Conservation (phyloP, 1,140 invertebrate species). For the Diabrotica virgifera region DNA sequence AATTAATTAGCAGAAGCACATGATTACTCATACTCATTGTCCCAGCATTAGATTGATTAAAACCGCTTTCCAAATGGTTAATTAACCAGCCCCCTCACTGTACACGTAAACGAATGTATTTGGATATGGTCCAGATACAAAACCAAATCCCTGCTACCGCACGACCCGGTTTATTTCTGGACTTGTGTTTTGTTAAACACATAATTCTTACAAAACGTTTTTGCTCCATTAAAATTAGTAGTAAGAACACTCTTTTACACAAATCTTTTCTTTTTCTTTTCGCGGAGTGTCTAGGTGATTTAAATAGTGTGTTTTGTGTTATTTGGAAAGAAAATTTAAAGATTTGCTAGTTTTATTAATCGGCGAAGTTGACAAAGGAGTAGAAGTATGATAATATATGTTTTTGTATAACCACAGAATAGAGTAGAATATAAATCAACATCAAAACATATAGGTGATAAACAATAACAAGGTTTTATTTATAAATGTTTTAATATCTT, state of each 20-base stretch:
- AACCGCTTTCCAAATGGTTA: too few species aligned
- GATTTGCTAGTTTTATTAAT: not conserved
- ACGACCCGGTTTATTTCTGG: conserved; percentile 42
- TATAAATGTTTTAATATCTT: too few species aligned
- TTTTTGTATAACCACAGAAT: not conserved
- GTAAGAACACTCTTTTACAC: conserved; percentile 5
- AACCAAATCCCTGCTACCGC: conserved; percentile 33
- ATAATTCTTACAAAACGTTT: conserved; percentile 21
- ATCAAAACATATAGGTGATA: too few species aligned
- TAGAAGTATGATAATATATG: not conserved
- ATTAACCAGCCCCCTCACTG: too few species aligned
- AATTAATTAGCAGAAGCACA: too few species aligned
- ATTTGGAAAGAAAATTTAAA: conserved; percentile 6
- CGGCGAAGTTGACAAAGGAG: not conserved
- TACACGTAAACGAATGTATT: conserved; percentile 20
- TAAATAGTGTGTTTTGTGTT: conserved; percentile 12
- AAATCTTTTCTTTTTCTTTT: conserved; percentile 18
- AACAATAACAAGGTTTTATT: too few species aligned
- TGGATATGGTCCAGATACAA: conserved; percentile 41
- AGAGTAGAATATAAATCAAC: not conserved
- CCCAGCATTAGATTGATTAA: too few species aligned
- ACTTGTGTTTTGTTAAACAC: conserved; percentile 35
- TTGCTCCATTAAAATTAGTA: conserved; percentile 19
- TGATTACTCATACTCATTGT: too few species aligned
- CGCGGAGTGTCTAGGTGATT: conserved; percentile 18